Base-by-base conservation (phyloP, 2,113 vertebrate genomes). In the Acinonyx jubatus region DNA sequence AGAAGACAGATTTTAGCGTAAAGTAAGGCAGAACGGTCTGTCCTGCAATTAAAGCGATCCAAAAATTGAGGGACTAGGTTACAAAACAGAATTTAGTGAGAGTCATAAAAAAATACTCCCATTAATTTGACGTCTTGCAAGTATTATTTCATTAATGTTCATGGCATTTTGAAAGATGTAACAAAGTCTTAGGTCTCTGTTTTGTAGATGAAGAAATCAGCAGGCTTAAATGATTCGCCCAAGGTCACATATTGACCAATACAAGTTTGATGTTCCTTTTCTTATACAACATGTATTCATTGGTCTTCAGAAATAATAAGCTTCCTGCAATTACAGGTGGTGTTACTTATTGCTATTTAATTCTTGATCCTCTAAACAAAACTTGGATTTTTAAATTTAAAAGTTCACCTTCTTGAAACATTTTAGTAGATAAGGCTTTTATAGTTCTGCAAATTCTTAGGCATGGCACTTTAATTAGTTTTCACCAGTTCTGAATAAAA, bases 111-210 rank as follows among this genome's bases (percentile, higher is more conserved):
- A 96, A 95, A 94, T 52, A 50, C 65, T 79, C n/a, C 14, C 84
- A 96, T 90, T 73, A 95, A 95, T 84, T 81, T 71, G 85, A 95
- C 76, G 18, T 66, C 55, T 61, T 88, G 79, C 4, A 92, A 31
- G 78, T 86, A 94, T 89, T 92, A 61, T 13, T 80, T 96, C 86
- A 95, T 88, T 96, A 83, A 96, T 71, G 52, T 74, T 84, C 36
- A 29, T 57, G 61, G 78, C 88, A 95, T 91, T 97, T 96, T 94
- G 76, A 97, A 96, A 97, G 84, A 94, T 55, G 31, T 84, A 87
- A 80, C 87, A 95, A 91, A 96, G 65, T 33, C 27, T 11, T 36
- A 83, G 41, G 13, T 85, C 61, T 94, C 85, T 38, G 33, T 88
- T 88, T 71, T 57, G 29, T 69, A 96, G 76, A 98, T 57, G 8